These are phyloP conservation scores for Limanda limanda DNA, from an alignment of 2,113 vertebrate genomes.

Conservation along the genomic window DNA sequence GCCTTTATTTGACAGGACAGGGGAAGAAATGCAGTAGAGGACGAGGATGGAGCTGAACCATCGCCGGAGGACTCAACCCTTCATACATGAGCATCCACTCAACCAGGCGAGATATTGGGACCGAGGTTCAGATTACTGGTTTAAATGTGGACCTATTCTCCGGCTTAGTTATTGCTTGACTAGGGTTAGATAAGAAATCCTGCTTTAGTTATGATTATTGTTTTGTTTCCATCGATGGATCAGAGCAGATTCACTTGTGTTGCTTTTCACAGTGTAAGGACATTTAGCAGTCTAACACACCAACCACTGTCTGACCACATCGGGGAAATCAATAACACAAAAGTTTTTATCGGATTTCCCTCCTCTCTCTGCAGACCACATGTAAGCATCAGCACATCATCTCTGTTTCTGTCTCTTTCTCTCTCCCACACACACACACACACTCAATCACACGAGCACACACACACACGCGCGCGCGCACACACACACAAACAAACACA, in stretches of 20 bases:
- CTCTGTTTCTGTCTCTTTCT: background rate
- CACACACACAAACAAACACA: constrained; percentile 29
- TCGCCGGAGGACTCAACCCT: too few relatives aligned
- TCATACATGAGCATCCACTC: too few relatives aligned
- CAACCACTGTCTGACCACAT: constrained; percentile 61
- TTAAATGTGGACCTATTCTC: too few relatives aligned
- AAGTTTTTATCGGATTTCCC: constrained; percentile 54
- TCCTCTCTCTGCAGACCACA: constrained; percentile 39
- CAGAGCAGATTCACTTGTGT: background rate
- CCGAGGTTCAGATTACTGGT: too few relatives aligned
- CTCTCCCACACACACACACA: constrained; percentile 7
- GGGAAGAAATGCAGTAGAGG: too few relatives aligned
- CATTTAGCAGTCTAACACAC: constrained; percentile 63
- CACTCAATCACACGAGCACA: constrained; percentile 30
- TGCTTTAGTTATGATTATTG: background rate
- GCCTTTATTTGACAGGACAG: too few relatives aligned
- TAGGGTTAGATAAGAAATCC: background rate
- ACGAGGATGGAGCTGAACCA: too few relatives aligned
- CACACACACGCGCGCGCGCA: constrained; percentile 17
- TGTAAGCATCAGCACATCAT: constrained; percentile 29
- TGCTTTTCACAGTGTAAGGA: constrained; percentile 17
- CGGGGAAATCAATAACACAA: constrained; percentile 54
- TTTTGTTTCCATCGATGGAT: background rate
- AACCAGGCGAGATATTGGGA: too few relatives aligned
- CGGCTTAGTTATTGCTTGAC: background rate